Base-by-base conservation (phyloP, 1,140 invertebrate genomes). In the Drosophila ficusphila region DNA sequence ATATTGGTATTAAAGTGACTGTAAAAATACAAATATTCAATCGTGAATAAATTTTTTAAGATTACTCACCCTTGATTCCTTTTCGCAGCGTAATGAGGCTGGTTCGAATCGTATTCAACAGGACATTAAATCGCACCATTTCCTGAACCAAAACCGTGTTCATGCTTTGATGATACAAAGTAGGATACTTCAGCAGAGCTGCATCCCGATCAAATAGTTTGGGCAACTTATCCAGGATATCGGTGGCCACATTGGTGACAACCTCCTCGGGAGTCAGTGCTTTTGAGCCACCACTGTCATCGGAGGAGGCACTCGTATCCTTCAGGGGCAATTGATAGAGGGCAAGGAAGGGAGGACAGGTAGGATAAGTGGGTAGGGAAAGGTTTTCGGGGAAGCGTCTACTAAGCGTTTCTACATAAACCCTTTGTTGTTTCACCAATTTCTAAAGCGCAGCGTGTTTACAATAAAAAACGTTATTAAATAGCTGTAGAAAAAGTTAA, bases 131-230 rank as follows among this genome's bases (percentile, higher is more conserved):
- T 48, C 97, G 92, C 6, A 95, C 96, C 94, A 98, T 98, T 93
- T 98, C 97, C 92, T 99, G 98, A 0, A 98, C 96, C 25, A 98
- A 92, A 2, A 98, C 97, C 79, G 93, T 79, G 90, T 93, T 91
- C 91, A 91, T 91, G 62, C 96, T 97, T 91, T 97, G 96, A 90
- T 95, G 93, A 92, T 98, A 95, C 23, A 93, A 92, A 25, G 96
- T 96, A 23, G 97, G 95, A 93, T 97, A 97, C 92, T 95, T 95
- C 90, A 93, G 90, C 90, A 95, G 89, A 48, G 95, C 92, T 27
- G 92, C 89, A 79, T 95, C 92, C 27, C 96, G 90, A 92, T 97
- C 93, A 92, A 95, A 96, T 92, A 96, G 93, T 58, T 92, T 83
- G 0, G 97, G 97, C 14, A 99, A 92, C 69, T 95, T 95, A 2